phyloP scores from a whole-genome alignment of 2,888 invertebrate species.

The Mythimna lalbum region DNA sequence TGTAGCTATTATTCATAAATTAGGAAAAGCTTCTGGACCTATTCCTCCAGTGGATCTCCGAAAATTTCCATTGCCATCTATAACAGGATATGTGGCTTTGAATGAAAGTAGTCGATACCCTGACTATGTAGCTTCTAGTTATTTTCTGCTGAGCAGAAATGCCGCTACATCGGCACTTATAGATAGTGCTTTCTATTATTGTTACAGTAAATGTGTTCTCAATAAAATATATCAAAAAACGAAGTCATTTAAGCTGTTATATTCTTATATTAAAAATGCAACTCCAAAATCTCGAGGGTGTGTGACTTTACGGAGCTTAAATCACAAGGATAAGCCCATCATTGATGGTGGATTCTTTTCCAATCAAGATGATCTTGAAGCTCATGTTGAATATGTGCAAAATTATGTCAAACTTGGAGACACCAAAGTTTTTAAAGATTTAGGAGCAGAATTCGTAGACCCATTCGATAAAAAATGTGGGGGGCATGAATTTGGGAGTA shows the following conservation, averaged over 20 bases:
- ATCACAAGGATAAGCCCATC: conserved; percentile 68
- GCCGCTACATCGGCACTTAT: background rate
- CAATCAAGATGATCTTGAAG: conserved; percentile 43
- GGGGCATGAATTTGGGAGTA: background rate
- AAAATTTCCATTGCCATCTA: conserved; percentile 52
- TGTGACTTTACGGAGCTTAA: conserved; percentile 67
- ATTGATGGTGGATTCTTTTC: conserved; percentile 71
- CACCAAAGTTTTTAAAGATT: conserved; percentile 31
- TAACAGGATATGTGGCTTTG: conserved; percentile 72
- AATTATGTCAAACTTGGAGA: conserved; percentile 31
- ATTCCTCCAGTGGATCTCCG: conserved; percentile 4
- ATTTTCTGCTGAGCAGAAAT: background rate
- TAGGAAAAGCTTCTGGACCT: background rate
- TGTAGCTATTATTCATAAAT: conserved; percentile 30
- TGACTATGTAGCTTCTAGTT: conserved; percentile 69
- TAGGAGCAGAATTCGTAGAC: conserved; percentile 31
- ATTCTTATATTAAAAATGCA: conserved; percentile 64
- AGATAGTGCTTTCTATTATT: background rate
- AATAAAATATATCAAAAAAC: conserved; percentile 58
- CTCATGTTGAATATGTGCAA: conserved; percentile 41
- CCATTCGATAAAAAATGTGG: conserved; percentile 5
- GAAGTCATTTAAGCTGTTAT: conserved; percentile 60
- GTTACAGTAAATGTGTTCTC: conserved; percentile 63
- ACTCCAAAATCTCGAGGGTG: conserved; percentile 74
- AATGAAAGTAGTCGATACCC: conserved; percentile 71